Base-by-base conservation (phyloP, 2,888 invertebrate genomes). In the Hypolimnas misippus region DNA sequence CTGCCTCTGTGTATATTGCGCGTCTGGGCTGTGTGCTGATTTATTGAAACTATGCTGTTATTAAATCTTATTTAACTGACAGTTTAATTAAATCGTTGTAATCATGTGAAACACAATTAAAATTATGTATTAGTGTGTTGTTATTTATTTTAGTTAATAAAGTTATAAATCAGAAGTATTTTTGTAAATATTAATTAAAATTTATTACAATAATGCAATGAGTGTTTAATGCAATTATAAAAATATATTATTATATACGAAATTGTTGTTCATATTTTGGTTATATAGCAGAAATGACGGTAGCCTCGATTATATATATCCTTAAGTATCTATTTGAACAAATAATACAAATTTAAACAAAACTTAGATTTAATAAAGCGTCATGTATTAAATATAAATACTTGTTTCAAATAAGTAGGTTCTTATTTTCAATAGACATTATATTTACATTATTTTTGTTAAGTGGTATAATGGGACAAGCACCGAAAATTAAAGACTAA, bases 1-100 rank as follows among this genome's bases (percentile, higher is more conserved):
- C 51, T 62, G 61, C 56, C 58, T 63, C 50, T 35, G 61, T 58
- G 51, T 53, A 55, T 53, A 66, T 60, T 58, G 57, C 61, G 50
- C 54, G 52, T 57, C 63, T 51, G 14, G 60, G 50, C 46, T 54
- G 17, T 31, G 40, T 49, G 46, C 49, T 53, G 40, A 53, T 49
- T 46, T 57, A 49, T 53, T 21, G 21, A 46, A 57, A 52, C 44
- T 40, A 42, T 57, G 25, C 40, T 19, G n/a, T 31, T 14, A 31
- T 50, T 54, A 51, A 29, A 14, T 49, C 29, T 50, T 55, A 51
- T 55, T 62, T 46, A 56, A 51, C 29, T 42, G 19, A 51, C 33
- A 25, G 60, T 40, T 50, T 17, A 35, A 19, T 38, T 55, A 38
- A 49, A 50, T 55, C 50, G 54, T 61, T 17, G 31, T 61, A 49